Evolutionary conservation across 2,797 vertebrate genomes (phyloP).

Genomic region (Aselliscus stoliczkanus): DNA sequence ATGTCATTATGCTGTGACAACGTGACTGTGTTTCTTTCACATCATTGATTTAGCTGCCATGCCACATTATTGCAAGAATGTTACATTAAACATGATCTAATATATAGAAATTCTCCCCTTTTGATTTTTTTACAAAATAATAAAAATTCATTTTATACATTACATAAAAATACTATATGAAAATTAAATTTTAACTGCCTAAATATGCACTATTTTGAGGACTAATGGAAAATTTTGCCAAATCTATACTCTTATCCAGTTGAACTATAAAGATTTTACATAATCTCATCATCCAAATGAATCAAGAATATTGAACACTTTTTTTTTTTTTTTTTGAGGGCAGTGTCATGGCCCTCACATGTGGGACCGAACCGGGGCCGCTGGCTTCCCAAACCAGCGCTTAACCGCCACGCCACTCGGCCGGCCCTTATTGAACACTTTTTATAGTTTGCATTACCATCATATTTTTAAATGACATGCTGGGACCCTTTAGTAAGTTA

Average conservation of each 20-base stretch:
- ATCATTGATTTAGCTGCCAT: background rate
- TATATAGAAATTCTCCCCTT: background rate
- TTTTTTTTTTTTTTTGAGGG: no score
- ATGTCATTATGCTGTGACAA: fast-evolving
- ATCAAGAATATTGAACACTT: background rate
- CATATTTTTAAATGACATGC: background rate
- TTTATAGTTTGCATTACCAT: background rate
- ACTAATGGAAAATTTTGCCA: background rate
- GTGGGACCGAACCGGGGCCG: no score
- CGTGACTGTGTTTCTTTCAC: background rate
- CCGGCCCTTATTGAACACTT: background rate
- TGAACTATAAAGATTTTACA: background rate
- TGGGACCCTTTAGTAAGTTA: no score
- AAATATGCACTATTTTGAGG: background rate
- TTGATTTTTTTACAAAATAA: background rate
- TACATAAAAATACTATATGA: background rate
- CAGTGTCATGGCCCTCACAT: no score
- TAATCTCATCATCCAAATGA: background rate
- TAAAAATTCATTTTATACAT: background rate
- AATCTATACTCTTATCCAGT: background rate
- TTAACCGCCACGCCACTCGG: no score
- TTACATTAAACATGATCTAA: background rate
- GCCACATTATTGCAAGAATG: no score
- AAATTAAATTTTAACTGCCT: background rate
- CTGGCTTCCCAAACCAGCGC: no score